These are phyloP conservation scores for Campodea augens DNA, from an alignment of 1,140 invertebrate species.

Conservation along the genomic window DNA sequence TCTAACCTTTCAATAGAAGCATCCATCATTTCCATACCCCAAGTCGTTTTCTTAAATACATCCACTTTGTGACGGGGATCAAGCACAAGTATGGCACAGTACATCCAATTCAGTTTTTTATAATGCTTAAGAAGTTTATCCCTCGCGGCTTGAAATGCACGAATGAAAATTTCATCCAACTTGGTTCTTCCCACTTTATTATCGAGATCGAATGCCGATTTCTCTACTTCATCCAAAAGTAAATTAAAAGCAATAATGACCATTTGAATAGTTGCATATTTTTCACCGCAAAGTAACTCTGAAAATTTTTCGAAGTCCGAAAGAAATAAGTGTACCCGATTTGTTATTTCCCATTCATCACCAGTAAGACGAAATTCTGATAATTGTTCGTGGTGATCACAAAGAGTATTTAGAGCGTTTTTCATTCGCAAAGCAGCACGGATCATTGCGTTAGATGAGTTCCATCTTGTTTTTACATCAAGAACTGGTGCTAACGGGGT, in stretches of 20 bases:
- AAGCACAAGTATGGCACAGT: not conserved
- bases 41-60: slow-evolving; percentile 2
- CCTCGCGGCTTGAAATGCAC: not conserved
- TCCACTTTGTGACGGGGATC: not conserved
- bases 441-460: slow-evolving; percentile 10
- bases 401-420: slow-evolving; percentile 15
- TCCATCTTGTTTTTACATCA: slow-evolving; percentile 11
- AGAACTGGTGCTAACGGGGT: slow-evolving; percentile 1
- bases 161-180: not conserved
- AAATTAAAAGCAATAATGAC: too few relatives aligned
- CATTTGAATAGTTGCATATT: too few relatives aligned
- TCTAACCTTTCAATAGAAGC: not conserved
- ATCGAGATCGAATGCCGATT: slow-evolving; percentile 15
- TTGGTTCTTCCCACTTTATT: slow-evolving; percentile 15
- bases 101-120: not conserved
- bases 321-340: slow-evolving; percentile 8
- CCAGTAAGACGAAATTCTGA: slow-evolving; percentile 17
- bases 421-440: slow-evolving; percentile 8
- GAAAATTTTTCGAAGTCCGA: slow-evolving; percentile 10
- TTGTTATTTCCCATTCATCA: slow-evolving; percentile 10
- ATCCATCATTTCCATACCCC: slow-evolving; percentile 5
- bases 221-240: slow-evolving; percentile 14
- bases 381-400: slow-evolving; percentile 16
- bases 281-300: slow-evolving; percentile 8
- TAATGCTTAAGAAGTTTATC: not conserved